phyloP scores from a whole-genome alignment of 2,888 invertebrate species.

The Aphodius granarius region DNA sequence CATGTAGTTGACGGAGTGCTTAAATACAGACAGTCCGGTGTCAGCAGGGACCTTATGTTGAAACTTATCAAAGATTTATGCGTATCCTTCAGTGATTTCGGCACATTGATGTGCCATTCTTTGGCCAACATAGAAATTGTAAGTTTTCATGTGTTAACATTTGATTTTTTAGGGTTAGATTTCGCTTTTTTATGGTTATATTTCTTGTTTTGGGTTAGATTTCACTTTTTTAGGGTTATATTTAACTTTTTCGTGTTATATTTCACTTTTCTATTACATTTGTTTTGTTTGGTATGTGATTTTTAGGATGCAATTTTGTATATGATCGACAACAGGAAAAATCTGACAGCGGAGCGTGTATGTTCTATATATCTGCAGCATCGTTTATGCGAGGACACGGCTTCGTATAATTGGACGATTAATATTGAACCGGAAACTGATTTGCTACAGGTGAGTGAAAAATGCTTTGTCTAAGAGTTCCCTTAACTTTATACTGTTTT shows the following conservation, averaged over 20 bases:
- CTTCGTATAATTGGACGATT: constrained; percentile 42
- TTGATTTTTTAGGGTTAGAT: not conserved
- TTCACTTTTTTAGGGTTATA: constrained; percentile 35
- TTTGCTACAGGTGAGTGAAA: not conserved
- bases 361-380: constrained; percentile 62
- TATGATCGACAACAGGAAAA: constrained; percentile 60
- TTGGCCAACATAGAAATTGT: constrained; percentile 40
- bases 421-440: constrained; percentile 34
- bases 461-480: too few species aligned
- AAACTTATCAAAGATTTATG: constrained; percentile 36
- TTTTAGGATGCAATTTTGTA: constrained; percentile 63
- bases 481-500: too few species aligned
- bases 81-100: constrained; percentile 33
- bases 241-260: not conserved
- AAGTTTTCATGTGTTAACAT: constrained; percentile 25
- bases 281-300: constrained; percentile 16
- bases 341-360: constrained; percentile 58
- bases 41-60: constrained; percentile 16
- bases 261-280: not conserved
- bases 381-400: constrained; percentile 45
- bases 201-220: constrained; percentile 15
- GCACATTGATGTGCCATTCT: constrained; percentile 36
- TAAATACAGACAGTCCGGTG: constrained; percentile 22
- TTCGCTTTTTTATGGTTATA: not conserved
- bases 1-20: constrained; percentile 25